A percentile compares a stretch with the other conserved stretches of the same genome.
Evolutionary conservation across 2,113 vertebrate genomes (phyloP).

Genomic region (Epinephelus cyanopodus): DNA sequence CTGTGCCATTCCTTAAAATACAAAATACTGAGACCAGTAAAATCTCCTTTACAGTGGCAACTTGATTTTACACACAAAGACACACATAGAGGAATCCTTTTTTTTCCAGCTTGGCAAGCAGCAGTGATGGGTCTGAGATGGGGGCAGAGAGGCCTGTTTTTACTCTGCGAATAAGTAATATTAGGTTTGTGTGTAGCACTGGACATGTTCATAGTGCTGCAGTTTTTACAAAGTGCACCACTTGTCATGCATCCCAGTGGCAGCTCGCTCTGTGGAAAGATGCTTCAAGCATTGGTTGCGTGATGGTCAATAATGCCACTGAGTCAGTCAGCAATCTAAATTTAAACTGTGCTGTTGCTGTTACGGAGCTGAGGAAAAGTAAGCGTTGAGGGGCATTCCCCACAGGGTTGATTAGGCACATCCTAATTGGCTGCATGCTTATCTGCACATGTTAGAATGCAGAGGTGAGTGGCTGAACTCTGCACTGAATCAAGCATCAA

Average conservation of each 20-base stretch:
- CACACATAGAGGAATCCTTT: not conserved
- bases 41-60: constrained; percentile 3
- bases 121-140: not conserved
- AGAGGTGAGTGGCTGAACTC: constrained; percentile 4
- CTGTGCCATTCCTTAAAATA: constrained; percentile 27
- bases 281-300: not conserved
- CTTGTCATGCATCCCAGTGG: not conserved
- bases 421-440: constrained; percentile 3
- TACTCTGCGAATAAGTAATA: no score
- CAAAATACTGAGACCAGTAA: constrained; percentile 34
- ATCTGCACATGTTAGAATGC: not conserved
- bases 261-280: not conserved
- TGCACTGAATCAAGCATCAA: not conserved
- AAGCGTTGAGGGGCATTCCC: not conserved
- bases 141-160: not conserved
- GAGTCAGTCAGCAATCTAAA: not conserved
- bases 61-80: constrained; percentile 10
- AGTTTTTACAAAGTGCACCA: not conserved
- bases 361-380: not conserved
- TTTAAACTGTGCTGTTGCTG: not conserved
- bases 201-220: not conserved
- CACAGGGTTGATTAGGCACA: not conserved
- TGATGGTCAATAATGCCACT: not conserved
- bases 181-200: not conserved
- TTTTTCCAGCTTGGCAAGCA: not conserved